Evolutionary conservation across 2,888 invertebrate genomes (phyloP).

Genomic region (Philereme vetulata): DNA sequence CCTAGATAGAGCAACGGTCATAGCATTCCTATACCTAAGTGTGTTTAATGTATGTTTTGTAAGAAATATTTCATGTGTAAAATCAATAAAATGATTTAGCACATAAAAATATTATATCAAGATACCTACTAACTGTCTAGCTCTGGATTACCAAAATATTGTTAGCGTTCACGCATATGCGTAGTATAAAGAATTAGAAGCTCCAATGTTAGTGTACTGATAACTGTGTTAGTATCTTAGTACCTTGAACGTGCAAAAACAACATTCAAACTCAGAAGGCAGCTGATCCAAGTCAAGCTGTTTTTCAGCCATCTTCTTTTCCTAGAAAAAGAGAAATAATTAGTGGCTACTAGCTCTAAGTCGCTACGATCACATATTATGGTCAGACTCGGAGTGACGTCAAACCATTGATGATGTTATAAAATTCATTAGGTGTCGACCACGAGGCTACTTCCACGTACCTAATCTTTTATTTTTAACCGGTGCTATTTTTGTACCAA

Average conservation of each 20-base stretch:
- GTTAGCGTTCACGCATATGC: background rate
- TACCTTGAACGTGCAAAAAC: slow-evolving; percentile 98
- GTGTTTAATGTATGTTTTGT: no score
- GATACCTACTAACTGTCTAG: background rate
- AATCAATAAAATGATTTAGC: background rate
- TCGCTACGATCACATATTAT: slow-evolving; percentile 13
- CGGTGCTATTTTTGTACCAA: slow-evolving; percentile 8
- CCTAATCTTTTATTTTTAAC: background rate
- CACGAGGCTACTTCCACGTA: slow-evolving; percentile 6
- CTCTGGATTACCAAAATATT: slow-evolving; percentile 1
- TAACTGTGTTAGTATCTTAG: slow-evolving; percentile 73
- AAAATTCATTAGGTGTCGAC: slow-evolving; percentile 8
- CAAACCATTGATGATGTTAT: slow-evolving; percentile 31
- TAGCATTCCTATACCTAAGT: slow-evolving; percentile 7
- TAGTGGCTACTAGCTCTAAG: slow-evolving; percentile 49
- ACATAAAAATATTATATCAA: background rate
- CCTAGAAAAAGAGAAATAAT: slow-evolving; percentile 82
- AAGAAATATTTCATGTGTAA: background rate
- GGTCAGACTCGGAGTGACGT: slow-evolving; percentile 11
- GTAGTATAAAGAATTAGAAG: background rate
- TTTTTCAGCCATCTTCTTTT: slow-evolving; percentile 88
- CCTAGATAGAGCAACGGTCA: slow-evolving; percentile 8
- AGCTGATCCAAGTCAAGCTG: slow-evolving; percentile 93
- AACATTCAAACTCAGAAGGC: slow-evolving; percentile 98
- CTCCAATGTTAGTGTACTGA: slow-evolving; percentile 33